These are phyloP conservation scores for Colostygia pectinataria DNA, from an alignment of 2,888 invertebrate genomes.

Conservation along the genomic window DNA sequence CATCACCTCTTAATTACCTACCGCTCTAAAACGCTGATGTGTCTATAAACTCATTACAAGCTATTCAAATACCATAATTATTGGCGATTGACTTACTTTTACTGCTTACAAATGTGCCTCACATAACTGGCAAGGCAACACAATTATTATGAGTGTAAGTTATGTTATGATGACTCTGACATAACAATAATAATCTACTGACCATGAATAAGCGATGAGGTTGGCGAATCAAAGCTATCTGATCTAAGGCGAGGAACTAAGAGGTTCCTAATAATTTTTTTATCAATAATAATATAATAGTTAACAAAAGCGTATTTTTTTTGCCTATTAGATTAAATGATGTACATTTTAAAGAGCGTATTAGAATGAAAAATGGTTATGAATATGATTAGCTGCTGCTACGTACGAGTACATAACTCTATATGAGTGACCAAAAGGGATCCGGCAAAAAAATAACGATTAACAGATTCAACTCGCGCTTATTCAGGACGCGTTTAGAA, in stretches of 20 bases:
- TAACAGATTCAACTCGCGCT: slow-evolving; percentile 41
- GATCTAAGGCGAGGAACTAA: too few species aligned
- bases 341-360: too few species aligned
- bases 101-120: background rate
- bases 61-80: slow-evolving; percentile 12
- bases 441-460: slow-evolving; percentile 31
- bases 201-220: too few species aligned
- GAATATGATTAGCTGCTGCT: too few species aligned
- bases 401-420: too few species aligned
- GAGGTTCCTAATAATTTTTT: too few species aligned
- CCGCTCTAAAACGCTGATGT: background rate
- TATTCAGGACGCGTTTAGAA: slow-evolving; percentile 60
- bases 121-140: background rate
- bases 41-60: background rate
- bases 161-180: slow-evolving; percentile 1
- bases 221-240: too few species aligned
- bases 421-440: slow-evolving; percentile 15
- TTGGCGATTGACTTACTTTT: slow-evolving; percentile 9
- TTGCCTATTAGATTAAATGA: too few species aligned
- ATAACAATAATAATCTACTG: slow-evolving; percentile 9
- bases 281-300: too few species aligned
- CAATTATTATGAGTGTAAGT: background rate
- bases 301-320: too few species aligned
- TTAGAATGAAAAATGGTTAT: too few species aligned
- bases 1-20: background rate